Base-by-base conservation (phyloP, 1,140 invertebrate genomes). In the Sycophila sp. region DNA sequence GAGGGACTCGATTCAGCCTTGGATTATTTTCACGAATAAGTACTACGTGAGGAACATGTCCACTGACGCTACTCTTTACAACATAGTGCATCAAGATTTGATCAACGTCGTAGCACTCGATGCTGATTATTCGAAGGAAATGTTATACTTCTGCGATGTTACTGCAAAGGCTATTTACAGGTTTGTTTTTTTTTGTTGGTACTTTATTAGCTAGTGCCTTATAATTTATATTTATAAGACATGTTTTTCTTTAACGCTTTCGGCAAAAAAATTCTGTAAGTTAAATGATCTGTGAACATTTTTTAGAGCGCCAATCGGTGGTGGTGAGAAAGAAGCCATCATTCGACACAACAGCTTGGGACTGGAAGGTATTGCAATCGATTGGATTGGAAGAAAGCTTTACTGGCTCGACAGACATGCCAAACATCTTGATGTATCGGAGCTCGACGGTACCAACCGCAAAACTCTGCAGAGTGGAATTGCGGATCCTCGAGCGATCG, bases 371-470 rank as follows among this genome's bases (percentile, higher is more conserved):
- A 91, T 99, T 17, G 93, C 96, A 0, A 89, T 99, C 5, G 98
- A 99, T 84, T 99, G 98, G 98, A 90, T 99, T 28, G 96, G 93
- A 6, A 89, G 96, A 56, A 99, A 99, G 83, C 84, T 99, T 0
- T 99, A 99, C 80, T 99, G 97, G 96, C 86, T 99, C n/a, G 98
- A 99, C 80, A 88, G 96, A 56, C 95, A 97, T 80, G 95, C 95
- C 0, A 97, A 97, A 85, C 96, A 98, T 80, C 84, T 99, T 62
- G 94, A 98, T 82, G 95, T 98, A 0, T 88, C 93, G 1, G 96
- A 99, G 84, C 83, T 99, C 51, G 93, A 99, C 83, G 98, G 98
- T 13, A 97, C 94, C 0, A 94, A 93, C 78, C 89, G 96, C 28
- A 94, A 93, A 78, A 98, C 96, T 0, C 79, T 99, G 2, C 91